Base-by-base conservation (phyloP, 2,888 invertebrate species). In the Byasa hedistus region DNA sequence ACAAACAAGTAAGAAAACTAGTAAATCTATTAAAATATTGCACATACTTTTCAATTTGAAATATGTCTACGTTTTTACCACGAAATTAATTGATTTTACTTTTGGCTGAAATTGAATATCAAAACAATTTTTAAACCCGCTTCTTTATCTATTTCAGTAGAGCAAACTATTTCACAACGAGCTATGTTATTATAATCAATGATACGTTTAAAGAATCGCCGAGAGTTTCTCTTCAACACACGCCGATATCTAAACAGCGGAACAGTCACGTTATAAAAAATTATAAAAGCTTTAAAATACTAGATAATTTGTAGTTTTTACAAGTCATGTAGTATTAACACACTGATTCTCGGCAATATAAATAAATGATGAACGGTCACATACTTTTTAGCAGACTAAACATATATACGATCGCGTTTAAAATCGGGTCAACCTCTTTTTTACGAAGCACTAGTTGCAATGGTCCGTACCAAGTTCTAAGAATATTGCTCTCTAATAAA, bases 161-260 rank as follows among this genome's bases (percentile, higher is more conserved):
- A 39, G 39, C 15, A 39, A 39, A 39, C 39, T 15, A 39, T 39
- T 48, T 48, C 7, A 48, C 48, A 48, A 48, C 10, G 48, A n/a
- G 7, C 19, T n/a, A 44, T 19, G 48, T 48, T 48, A n/a, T 48
- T 48, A n/a, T 5, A 19, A 19, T 48, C 22, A 22, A 23, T 54
- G n/a, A 54, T 22, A 52, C 23, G 52, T 52, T 57, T 54, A 39
- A 32, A 36, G 23, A 54, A 27, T 5, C n/a, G 21, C 32, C 21
- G 19, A 68, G 75, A 80, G 79, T 85, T 86, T 84, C 84, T 84
- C 83, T 74, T 64, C 69, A 69, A 71, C 76, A 79, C 80, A 84
- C 81, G 84, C 80, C 76, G 74, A 72, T 71, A 64, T 71, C 79
- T 79, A 79, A 78, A 82, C 82, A 79, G 82, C 81, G 78, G 24